phyloP scores from a whole-genome alignment of 2,113 vertebrate genomes.

The Pongo abelii region DNA sequence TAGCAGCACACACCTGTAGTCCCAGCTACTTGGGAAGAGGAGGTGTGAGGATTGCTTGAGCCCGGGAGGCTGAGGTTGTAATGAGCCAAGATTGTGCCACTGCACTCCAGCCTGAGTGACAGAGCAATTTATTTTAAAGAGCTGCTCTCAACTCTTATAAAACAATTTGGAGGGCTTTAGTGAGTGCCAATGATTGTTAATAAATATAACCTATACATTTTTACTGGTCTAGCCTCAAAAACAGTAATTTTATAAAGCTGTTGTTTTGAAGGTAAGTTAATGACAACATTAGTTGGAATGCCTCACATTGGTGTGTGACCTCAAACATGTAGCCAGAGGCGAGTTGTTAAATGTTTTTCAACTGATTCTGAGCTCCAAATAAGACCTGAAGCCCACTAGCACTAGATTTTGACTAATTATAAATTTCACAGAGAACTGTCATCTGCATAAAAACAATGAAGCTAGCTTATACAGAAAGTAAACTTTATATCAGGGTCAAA shows the following conservation, averaged over 20 bases:
- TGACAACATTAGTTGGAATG: background rate
- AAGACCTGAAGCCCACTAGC: background rate
- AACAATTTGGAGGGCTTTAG: background rate
- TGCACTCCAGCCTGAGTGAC: too few relatives aligned
- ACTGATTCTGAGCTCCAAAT: conserved; percentile 11
- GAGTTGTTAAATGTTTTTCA: conserved; percentile 37
- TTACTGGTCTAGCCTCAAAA: background rate
- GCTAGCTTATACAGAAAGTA: background rate
- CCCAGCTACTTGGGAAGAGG: too few relatives aligned
- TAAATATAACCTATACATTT: background rate
- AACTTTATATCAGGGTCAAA: background rate
- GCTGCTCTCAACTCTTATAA: background rate
- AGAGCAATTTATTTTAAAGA: background rate
- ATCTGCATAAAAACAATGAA: background rate
- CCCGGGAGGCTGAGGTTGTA: too few relatives aligned
- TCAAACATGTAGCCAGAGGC: background rate
- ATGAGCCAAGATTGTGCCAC: too few relatives aligned
- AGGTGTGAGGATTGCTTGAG: too few relatives aligned
- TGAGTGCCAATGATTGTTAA: background rate
- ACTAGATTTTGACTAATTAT: background rate
- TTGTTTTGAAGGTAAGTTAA: background rate
- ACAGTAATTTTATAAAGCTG: background rate
- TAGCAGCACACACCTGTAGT: too few relatives aligned
- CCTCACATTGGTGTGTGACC: background rate
- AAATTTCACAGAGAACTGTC: background rate